Conservation (phyloP, 1,140 invertebrate genomes). For the Galleria mellonella region DNA sequence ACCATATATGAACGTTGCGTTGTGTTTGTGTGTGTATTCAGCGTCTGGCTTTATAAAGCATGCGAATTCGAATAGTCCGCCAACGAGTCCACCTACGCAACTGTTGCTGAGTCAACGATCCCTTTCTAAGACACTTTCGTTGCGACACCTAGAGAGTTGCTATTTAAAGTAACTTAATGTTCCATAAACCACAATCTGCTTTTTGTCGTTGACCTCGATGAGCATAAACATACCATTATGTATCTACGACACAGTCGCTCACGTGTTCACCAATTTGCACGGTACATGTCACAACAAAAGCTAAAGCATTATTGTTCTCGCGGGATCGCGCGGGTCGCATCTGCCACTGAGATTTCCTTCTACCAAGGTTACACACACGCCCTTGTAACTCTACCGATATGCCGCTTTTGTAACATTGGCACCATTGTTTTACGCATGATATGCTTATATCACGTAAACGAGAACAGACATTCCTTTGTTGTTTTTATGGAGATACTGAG, state of each 20-base stretch:
- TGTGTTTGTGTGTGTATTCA: constrained; percentile 5
- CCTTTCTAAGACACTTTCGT: constrained; percentile 21
- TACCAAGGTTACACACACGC: constrained; percentile 25
- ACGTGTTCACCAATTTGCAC: constrained; percentile 36
- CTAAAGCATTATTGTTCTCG: constrained; percentile 46
- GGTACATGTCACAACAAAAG: constrained; percentile 43
- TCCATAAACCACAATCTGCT: constrained; percentile 17
- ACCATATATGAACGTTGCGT: constrained; percentile 6
- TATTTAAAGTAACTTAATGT: too few relatives aligned
- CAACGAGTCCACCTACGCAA: constrained; percentile 21
- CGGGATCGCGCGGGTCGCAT: constrained; percentile 20
- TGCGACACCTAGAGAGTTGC: constrained; percentile 9
- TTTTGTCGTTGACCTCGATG: constrained; percentile 29
- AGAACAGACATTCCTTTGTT: constrained; percentile 12
- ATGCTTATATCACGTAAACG: constrained; percentile 16
- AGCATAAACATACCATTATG: constrained; percentile 22
- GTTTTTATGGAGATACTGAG: constrained; percentile 4
- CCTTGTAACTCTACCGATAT: constrained; percentile 22
- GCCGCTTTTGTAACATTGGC: constrained; percentile 19
- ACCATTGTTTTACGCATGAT: constrained; percentile 38
- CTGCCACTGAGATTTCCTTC: constrained; percentile 27
- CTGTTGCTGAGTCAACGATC: constrained; percentile 22
- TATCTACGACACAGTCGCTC: constrained; percentile 23
- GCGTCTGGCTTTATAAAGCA: constrained; percentile 1
- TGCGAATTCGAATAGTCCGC: neutral